Evolutionary conservation across 2,888 invertebrate species (phyloP).

Genomic region (Amorpha juglandis): DNA sequence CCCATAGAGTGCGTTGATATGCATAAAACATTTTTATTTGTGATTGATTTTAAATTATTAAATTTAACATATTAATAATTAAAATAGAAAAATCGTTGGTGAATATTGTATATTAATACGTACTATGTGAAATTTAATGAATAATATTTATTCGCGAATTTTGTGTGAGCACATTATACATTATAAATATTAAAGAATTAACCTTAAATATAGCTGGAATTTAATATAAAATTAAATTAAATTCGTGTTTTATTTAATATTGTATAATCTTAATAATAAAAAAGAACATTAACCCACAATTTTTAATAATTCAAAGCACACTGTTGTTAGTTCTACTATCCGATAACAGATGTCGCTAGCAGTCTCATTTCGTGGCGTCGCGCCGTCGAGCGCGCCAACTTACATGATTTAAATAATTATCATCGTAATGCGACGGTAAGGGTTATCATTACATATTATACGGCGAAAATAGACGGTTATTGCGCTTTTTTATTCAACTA

Average conservation of each 20-base stretch:
- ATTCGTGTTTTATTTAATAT: not conserved
- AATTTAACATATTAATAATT: not conserved
- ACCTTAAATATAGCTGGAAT: too few relatives aligned
- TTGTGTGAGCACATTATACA: not conserved
- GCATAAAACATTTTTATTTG: not conserved
- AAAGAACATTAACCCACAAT: not conserved
- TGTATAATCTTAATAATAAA: not conserved
- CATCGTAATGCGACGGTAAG: conserved; percentile 21
- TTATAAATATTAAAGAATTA: not conserved
- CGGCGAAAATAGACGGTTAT: not conserved
- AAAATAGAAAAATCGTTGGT: not conserved
- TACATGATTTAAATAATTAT: conserved; percentile 31
- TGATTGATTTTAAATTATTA: not conserved
- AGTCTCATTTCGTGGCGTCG: conserved; percentile 30
- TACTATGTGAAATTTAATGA: too few relatives aligned
- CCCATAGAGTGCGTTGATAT: conserved; percentile 44
- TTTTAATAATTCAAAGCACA: not conserved
- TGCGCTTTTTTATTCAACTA: not conserved
- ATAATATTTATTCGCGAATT: too few relatives aligned
- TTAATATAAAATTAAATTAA: too few relatives aligned
- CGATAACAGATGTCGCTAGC: conserved; percentile 63
- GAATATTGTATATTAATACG: too few relatives aligned
- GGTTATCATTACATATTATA: conserved; percentile 15
- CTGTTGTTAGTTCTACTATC: conserved; percentile 51
- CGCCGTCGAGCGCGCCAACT: not conserved